phyloP scores from a whole-genome alignment of 1,140 invertebrate species.

The Neodiprion virginianus region DNA sequence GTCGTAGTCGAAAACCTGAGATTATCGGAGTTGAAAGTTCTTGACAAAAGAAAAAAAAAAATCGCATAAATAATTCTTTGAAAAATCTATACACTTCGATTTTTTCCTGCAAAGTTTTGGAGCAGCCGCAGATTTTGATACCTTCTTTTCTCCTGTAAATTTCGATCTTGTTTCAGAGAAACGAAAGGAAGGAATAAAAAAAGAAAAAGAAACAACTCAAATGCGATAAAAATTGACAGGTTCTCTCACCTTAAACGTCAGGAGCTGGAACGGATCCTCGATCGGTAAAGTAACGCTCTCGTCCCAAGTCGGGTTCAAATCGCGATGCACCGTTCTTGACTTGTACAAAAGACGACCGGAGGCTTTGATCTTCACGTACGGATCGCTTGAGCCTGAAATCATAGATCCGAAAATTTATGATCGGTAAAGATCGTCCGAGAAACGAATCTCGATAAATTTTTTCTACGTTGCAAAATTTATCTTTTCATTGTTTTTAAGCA shows the following conservation, averaged over 20 bases:
- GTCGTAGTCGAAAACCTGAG: slow-evolving; percentile 95
- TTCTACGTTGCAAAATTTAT: too few relatives aligned
- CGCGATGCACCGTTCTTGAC: slow-evolving; percentile 88
- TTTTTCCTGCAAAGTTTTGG: background rate
- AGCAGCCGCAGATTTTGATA: too few relatives aligned
- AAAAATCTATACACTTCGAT: background rate
- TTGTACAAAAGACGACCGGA: slow-evolving; percentile 90
- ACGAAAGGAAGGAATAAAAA: too few relatives aligned
- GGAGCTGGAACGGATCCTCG: slow-evolving; percentile 89
- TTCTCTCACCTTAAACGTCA: slow-evolving; percentile 81
- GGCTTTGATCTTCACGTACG: slow-evolving; percentile 97
- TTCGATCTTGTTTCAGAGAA: too few relatives aligned
- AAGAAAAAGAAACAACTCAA: too few relatives aligned
- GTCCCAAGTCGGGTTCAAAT: slow-evolving; percentile 94
- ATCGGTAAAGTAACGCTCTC: slow-evolving; percentile 94
- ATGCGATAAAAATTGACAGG: too few relatives aligned
- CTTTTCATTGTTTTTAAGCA: too few relatives aligned
- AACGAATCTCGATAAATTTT: too few relatives aligned
- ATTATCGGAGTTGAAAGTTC: slow-evolving; percentile 16
- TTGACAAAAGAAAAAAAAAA: too few relatives aligned
- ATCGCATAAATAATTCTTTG: too few relatives aligned
- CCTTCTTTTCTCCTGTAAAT: too few relatives aligned
- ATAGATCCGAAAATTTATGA: slow-evolving; percentile 20
- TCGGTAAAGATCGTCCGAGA: too few relatives aligned
- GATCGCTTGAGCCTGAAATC: slow-evolving; percentile 91